These are phyloP conservation scores for Natator depressus DNA, from an alignment of 2,113 vertebrate species.

Conservation along the genomic window DNA sequence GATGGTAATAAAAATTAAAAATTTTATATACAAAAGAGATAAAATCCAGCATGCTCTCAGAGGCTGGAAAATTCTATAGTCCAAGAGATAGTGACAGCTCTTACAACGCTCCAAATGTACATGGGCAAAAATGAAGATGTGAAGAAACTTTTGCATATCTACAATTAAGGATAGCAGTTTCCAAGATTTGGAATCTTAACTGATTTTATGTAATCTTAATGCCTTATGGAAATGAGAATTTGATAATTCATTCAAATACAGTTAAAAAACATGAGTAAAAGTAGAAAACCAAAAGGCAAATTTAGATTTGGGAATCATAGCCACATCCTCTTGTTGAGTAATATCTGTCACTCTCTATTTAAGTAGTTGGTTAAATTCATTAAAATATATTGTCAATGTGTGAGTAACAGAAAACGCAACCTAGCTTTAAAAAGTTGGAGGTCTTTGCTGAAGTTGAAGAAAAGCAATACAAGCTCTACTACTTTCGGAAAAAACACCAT, in stretches of 20 bases:
- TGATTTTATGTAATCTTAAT: background rate
- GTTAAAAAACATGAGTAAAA: background rate
- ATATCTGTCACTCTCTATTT: background rate
- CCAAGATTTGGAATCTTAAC: background rate
- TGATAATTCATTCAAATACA: background rate
- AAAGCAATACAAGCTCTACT: background rate
- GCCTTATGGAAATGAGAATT: background rate
- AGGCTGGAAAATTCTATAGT: too few species aligned
- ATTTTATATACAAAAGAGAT: background rate
- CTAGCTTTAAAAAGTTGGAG: background rate
- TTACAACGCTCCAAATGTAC: background rate
- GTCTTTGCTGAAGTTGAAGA: background rate
- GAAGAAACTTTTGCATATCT: background rate
- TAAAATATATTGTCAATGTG: background rate
- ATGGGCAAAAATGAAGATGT: background rate
- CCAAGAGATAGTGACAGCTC: background rate
- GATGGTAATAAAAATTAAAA: background rate
- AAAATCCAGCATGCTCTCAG: background rate
- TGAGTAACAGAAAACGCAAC: background rate
- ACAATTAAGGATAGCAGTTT: background rate
- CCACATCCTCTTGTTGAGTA: background rate
- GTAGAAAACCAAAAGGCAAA: background rate
- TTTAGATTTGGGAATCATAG: background rate
- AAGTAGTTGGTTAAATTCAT: background rate
- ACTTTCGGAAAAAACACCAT: background rate